phyloP scores from a whole-genome alignment of 2,797 vertebrate genomes.

The Xiphorhynchus erythropygius region DNA sequence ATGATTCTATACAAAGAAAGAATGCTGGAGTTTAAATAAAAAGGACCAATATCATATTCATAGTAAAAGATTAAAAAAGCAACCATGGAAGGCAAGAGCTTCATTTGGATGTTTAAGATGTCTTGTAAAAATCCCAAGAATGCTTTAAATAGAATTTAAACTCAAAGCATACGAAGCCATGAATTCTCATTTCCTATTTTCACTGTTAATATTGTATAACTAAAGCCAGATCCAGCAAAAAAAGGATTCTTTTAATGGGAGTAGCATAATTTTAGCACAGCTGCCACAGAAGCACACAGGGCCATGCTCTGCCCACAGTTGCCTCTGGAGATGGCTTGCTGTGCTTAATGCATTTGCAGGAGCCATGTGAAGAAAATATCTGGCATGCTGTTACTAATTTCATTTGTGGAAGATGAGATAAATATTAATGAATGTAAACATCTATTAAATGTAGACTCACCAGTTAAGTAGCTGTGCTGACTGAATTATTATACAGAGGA shows the following conservation, averaged over 20 bases:
- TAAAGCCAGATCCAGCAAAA: not conserved
- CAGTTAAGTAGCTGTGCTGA: not conserved
- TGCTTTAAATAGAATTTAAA: not conserved
- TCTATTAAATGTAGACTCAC: not conserved
- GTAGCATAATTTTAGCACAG: slow-evolving; percentile 9
- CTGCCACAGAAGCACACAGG: not conserved
- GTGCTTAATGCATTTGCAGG: not conserved
- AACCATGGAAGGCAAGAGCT: not conserved
- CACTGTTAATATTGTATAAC: not conserved
- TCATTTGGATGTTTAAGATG: not conserved
- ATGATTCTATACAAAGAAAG: not conserved
- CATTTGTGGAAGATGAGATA: slow-evolving; percentile 19
- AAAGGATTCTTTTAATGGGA: not conserved
- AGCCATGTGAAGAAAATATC: not conserved
- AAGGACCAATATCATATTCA: not conserved
- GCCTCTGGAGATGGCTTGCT: not conserved
- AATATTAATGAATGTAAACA: slow-evolving; percentile 26
- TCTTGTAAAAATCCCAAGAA: not conserved
- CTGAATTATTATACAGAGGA: not conserved
- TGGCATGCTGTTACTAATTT: not conserved
- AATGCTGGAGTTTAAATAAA: not conserved
- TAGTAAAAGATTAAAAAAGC: not conserved
- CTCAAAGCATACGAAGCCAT: not conserved
- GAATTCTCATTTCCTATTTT: not conserved
- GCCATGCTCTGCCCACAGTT: not conserved